Evolutionary conservation across 64 coral and sea anemone genomes (phyloP).

Genomic region (Astreopora myriophthalma): DNA sequence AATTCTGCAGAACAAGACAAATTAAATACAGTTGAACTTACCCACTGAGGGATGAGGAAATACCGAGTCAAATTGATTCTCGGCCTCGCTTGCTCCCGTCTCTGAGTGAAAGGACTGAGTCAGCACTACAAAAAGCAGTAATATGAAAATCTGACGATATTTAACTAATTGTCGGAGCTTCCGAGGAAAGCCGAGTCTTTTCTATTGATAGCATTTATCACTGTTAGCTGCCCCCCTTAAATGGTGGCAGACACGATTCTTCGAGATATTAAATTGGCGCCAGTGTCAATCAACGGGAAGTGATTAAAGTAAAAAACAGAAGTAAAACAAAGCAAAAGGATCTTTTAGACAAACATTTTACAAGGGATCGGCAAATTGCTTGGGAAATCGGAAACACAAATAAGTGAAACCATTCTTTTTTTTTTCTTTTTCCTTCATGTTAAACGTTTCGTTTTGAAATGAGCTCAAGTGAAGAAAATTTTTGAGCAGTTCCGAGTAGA

Average conservation of each 20-base stretch:
- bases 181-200: no score
- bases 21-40: background rate
- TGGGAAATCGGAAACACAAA: background rate
- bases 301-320: background rate
- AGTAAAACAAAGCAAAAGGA: background rate
- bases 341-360: slow-evolving; percentile 46
- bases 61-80: no score
- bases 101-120: no score
- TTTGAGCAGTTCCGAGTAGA: background rate
- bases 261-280: slow-evolving; percentile 22
- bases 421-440: no score
- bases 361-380: background rate
- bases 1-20: background rate
- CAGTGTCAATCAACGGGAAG: slow-evolving; percentile 9
- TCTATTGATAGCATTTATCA: background rate
- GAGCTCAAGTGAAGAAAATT: no score
- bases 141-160: no score
- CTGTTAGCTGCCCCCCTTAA: background rate
- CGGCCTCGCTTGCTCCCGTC: no score
- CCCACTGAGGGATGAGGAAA: no score
- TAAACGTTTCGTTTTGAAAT: no score
- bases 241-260: background rate
- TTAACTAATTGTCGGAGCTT: no score
- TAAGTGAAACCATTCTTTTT: no score
- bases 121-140: no score